Base-by-base conservation (phyloP, 2,888 invertebrate species). In the Epistrophe grossulariae region DNA sequence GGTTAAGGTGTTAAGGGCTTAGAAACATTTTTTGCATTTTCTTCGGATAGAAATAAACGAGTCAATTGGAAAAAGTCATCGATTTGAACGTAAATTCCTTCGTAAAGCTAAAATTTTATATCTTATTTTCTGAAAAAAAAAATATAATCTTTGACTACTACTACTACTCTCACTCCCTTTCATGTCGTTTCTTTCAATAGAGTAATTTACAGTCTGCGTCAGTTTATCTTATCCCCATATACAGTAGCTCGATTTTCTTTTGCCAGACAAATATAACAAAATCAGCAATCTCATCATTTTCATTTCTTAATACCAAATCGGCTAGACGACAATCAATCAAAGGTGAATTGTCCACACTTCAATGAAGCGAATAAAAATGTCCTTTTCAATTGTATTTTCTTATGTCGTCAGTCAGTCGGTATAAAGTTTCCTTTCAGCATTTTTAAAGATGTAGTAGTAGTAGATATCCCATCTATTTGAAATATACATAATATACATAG, bases 291-390 rank as follows among this genome's bases (percentile, higher is more conserved):
- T 73, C 60, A 19, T 71, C 60, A 62, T 55, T 48, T 62, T 52
- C 17, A 50, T 17, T 43, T 50, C 28, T 68, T 40, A 48, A 59
- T 70, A 24, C 52, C 60, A 11, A 5, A 70, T 38, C 13, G 78
- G 50, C 59, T 48, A 66, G 66, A 78, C 59, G 35, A 74, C 45
- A 45, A 78, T 85, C 72, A 81, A 81, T 85, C 84, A 73, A 85
- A 78, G 81, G 68, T 73, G 43, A 70, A 85, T 85, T 81, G 84
- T 85, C 72, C 73, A 81, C 81, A 78, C 77, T 81, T 78, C 77
- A 81, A 78, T 73, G 81, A 85, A 77, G 73, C 81, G 73, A 73
- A 81, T 81, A 50, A 64, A 78, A 85, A 78, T 57, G 11, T 77
- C 77, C 50, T 31, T 70, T 40, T 31, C 80, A 78, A 81, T 73